These are phyloP conservation scores for Rhinolophus sinicus DNA, from an alignment of 2,113 vertebrate genomes.

Conservation along the genomic window DNA sequence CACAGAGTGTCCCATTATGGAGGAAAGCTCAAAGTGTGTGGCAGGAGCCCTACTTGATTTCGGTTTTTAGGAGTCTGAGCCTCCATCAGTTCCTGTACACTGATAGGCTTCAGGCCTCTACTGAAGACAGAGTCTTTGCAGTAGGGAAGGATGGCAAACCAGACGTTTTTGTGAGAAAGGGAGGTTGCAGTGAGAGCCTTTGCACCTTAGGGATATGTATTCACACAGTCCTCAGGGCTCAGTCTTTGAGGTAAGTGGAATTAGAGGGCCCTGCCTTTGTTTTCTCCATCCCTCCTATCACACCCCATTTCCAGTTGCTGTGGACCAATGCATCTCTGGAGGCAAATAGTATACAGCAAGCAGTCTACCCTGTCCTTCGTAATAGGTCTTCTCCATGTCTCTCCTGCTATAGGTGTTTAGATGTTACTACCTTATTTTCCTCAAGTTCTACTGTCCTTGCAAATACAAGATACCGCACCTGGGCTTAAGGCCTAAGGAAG, in stretches of 20 bases:
- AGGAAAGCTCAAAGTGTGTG: conserved; percentile 34
- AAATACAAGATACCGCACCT: conserved; percentile 33
- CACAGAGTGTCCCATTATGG: neutral
- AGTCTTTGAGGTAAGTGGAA: conserved; percentile 55
- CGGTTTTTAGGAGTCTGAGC: conserved; percentile 24
- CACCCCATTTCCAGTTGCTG: conserved; percentile 27
- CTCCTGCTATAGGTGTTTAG: conserved; percentile 45
- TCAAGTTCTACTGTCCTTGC: conserved; percentile 33
- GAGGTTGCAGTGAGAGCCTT: neutral
- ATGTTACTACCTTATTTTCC: conserved; percentile 35
- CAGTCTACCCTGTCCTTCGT: neutral
- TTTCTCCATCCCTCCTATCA: neutral
- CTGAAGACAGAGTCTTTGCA: neutral
- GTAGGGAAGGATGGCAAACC: neutral
- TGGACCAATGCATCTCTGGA: conserved; percentile 70
- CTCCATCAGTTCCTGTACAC: neutral
- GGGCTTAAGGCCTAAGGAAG: conserved; percentile 55
- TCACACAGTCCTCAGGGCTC: conserved; percentile 31
- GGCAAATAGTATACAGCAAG: conserved; percentile 22
- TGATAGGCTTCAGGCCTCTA: neutral
- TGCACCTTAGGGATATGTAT: conserved; percentile 7
- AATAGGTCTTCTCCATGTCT: conserved; percentile 17
- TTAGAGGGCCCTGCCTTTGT: conserved; percentile 28
- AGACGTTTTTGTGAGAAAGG: conserved; percentile 38
- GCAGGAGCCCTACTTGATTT: conserved; percentile 6